Conservation (phyloP, 2,113 vertebrate species). For the Parus major region DNA sequence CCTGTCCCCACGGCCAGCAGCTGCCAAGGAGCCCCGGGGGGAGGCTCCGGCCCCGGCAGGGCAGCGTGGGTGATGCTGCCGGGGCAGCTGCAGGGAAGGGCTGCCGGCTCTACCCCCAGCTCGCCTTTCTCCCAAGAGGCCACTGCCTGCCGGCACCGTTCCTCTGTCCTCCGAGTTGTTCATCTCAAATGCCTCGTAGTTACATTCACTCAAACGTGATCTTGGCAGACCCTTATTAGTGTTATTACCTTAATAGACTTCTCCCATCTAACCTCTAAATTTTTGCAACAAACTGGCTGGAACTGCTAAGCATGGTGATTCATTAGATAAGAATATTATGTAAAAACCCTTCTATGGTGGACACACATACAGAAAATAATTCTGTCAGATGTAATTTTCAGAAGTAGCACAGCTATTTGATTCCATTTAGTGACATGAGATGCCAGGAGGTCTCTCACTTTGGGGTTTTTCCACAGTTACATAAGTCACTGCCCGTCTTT, state of each 20-base stretch:
- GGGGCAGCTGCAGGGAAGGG: not conserved
- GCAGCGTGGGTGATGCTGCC: not conserved
- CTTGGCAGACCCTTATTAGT: constrained; percentile 44
- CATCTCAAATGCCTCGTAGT: not conserved
- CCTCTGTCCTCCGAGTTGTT: not conserved
- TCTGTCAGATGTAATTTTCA: constrained; percentile 7
- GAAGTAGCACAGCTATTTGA: constrained; percentile 10
- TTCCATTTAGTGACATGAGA: constrained; percentile 32
- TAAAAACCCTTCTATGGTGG: not conserved
- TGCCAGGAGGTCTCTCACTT: constrained; percentile 37
- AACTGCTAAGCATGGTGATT: constrained; percentile 29
- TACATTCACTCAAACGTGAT: not conserved
- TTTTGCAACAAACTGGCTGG: constrained; percentile 31
- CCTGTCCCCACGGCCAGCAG: rapidly evolving
- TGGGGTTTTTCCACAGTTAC: constrained; percentile 17
- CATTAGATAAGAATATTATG: constrained; percentile 48
- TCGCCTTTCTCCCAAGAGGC: rapidly evolving
- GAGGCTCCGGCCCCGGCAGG: not conserved
- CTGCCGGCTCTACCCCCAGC: rapidly evolving
- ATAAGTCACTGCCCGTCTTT: constrained; percentile 9
- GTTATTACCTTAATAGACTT: constrained; percentile 39
- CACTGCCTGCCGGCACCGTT: not conserved
- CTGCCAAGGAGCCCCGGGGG: not conserved
- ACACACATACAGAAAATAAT: not conserved
- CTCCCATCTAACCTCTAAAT: constrained; percentile 38